phyloP scores from a whole-genome alignment of 2,888 invertebrate genomes.

The Hyalella azteca region DNA sequence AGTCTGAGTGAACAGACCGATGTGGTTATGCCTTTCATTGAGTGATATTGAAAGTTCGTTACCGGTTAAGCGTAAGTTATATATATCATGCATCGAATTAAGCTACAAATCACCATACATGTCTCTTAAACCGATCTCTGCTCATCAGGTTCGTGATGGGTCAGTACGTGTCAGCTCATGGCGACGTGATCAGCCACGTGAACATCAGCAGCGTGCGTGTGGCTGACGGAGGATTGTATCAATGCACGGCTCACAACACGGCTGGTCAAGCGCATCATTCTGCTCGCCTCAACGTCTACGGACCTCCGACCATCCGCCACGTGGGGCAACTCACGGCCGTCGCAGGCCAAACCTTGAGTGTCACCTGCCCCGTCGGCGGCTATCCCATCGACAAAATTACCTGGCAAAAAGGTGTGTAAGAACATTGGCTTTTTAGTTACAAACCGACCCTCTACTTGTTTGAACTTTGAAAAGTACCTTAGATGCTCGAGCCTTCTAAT shows the following conservation, averaged over 20 bases:
- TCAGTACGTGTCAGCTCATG: conserved; percentile 76
- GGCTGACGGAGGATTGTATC: conserved; percentile 81
- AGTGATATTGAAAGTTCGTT: neutral
- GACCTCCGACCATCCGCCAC: conserved; percentile 77
- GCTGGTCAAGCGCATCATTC: conserved; percentile 78
- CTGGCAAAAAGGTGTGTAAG: conserved; percentile 77
- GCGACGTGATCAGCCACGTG: conserved; percentile 82
- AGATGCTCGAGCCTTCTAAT: no score
- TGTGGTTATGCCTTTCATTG: neutral
- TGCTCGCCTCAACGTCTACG: conserved; percentile 86
- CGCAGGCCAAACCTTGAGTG: conserved; percentile 80
- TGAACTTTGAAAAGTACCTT: no score
- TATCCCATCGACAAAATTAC: conserved; percentile 81
- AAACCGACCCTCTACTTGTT: no score
- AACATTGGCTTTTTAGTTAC: no score
- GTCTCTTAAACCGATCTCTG: no score
- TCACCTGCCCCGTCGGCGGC: conserved; percentile 88
- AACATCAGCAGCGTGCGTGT: conserved; percentile 81
- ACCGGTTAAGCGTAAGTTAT: neutral
- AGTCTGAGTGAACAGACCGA: neutral
- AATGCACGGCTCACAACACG: conserved; percentile 77
- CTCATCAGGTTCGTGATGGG: conserved; percentile 74
- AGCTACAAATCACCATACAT: neutral
- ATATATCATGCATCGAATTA: neutral
- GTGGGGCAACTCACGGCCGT: conserved; percentile 87